phyloP scores from a whole-genome alignment of 1,140 invertebrate genomes.

The Plodia interpunctella region DNA sequence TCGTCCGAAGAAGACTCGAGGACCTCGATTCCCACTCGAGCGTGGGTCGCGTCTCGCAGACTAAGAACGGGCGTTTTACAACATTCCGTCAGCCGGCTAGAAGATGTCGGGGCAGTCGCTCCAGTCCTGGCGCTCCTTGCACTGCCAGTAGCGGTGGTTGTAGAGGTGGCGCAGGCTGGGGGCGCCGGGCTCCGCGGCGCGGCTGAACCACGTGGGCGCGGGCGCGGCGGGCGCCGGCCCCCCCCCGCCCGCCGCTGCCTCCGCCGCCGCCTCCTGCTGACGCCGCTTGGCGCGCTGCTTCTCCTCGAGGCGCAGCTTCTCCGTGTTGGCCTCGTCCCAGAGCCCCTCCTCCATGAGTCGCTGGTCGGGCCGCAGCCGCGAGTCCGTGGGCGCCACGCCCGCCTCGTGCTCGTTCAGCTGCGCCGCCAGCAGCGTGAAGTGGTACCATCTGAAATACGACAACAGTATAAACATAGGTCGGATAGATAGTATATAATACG shows the following conservation, averaged over 20 bases:
- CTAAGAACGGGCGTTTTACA: too few relatives aligned
- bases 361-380: slow-evolving; percentile 95
- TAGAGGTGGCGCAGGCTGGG: slow-evolving; percentile 86
- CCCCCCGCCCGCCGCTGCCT: slow-evolving; percentile 85
- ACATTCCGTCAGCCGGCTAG: slow-evolving; percentile 60
- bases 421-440: slow-evolving; percentile 95
- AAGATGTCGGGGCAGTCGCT: slow-evolving; percentile 95
- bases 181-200: slow-evolving; percentile 43
- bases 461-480: not conserved
- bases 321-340: slow-evolving; percentile 97
- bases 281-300: slow-evolving; percentile 90
- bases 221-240: slow-evolving; percentile 87
- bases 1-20: too few relatives aligned
- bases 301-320: slow-evolving; percentile 95
- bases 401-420: slow-evolving; percentile 97
- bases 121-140: slow-evolving; percentile 94
- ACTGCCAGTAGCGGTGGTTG: slow-evolving; percentile 95
- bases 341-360: slow-evolving; percentile 96
- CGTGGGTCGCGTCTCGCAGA: too few relatives aligned
- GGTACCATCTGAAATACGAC: slow-evolving; percentile 85
- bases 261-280: slow-evolving; percentile 87
- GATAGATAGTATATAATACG: too few relatives aligned
- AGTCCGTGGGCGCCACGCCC: slow-evolving; percentile 96
- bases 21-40: too few relatives aligned
- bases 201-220: slow-evolving; percentile 95